Evolutionary conservation across 2,113 vertebrate species (phyloP).

Genomic region (Rhynchopsitta pachyrhyncha): DNA sequence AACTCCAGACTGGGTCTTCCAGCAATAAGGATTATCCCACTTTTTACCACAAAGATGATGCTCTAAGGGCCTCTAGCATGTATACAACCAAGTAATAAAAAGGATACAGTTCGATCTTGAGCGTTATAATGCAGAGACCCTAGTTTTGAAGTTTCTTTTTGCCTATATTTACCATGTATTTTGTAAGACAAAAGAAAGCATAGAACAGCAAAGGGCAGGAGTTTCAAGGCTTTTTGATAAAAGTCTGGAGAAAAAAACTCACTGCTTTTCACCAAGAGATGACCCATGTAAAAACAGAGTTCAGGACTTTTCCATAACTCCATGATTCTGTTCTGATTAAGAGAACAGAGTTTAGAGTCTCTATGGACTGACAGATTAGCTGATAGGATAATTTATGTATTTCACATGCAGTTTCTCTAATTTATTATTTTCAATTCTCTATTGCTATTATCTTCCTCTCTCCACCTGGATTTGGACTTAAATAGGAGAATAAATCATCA

Average conservation of each 20-base stretch:
- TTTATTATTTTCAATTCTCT: constrained; percentile 8
- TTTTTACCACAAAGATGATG: not conserved
- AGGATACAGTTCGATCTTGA: not conserved
- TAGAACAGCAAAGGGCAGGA: not conserved
- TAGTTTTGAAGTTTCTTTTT: not conserved
- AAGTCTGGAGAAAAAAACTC: not conserved
- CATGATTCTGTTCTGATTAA: not conserved
- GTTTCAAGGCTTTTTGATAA: not conserved
- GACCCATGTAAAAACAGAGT: not conserved
- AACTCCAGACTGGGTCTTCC: not conserved
- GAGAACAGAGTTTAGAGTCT: not conserved
- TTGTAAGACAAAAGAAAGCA: not conserved
- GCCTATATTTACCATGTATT: not conserved
- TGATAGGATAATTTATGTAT: not conserved
- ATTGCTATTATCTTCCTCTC: not conserved
- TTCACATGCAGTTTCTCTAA: not conserved
- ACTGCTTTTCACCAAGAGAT: not conserved
- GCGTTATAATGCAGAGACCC: not conserved
- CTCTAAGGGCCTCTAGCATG: not conserved
- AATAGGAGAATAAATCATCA: constrained; percentile 9
- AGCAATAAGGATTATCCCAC: not conserved
- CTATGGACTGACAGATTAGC: not conserved
- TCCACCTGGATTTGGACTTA: not conserved
- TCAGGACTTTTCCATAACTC: not conserved
- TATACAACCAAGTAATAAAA: not conserved